Evolutionary conservation across 2,113 vertebrate species (phyloP).

Genomic region (Argyrosomus japonicus): DNA sequence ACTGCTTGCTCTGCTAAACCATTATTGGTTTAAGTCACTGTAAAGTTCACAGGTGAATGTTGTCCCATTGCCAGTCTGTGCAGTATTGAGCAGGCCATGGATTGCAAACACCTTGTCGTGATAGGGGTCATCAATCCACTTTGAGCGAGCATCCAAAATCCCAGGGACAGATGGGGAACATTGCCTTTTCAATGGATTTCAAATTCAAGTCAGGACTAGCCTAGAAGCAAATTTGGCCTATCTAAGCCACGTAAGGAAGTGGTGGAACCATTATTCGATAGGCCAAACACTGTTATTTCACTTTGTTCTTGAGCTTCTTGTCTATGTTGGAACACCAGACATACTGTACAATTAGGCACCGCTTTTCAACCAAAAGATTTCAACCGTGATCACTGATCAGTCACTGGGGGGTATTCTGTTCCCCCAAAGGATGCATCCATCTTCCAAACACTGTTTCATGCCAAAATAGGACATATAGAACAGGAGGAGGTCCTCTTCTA

Average conservation of each 20-base stretch:
- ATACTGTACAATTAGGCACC: not conserved
- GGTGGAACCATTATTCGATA: conserved; percentile 1
- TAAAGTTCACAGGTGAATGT: not conserved
- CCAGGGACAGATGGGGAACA: not conserved
- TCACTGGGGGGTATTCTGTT: not conserved
- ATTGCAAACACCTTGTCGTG: conserved; percentile 9
- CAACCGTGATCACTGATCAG: not conserved
- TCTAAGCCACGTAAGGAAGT: not conserved
- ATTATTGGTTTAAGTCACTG: not conserved
- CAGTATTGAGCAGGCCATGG: not conserved
- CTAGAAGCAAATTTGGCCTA: not conserved
- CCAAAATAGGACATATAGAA: not conserved
- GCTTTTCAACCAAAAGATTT: not conserved
- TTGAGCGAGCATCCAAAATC: not conserved
- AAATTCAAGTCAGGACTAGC: not conserved
- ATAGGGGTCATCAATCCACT: conserved; percentile 17
- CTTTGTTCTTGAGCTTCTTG: not conserved
- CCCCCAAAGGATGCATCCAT: not conserved
- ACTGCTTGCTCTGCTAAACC: not conserved
- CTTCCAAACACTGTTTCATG: conserved; percentile 1
- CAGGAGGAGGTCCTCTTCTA: not conserved
- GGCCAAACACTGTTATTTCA: not conserved
- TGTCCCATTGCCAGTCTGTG: conserved; percentile 1
- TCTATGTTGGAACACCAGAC: not conserved
- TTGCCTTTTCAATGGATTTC: not conserved